Evolutionary conservation across 2,113 vertebrate genomes (phyloP).

Genomic region (Coracopsis vasa): DNA sequence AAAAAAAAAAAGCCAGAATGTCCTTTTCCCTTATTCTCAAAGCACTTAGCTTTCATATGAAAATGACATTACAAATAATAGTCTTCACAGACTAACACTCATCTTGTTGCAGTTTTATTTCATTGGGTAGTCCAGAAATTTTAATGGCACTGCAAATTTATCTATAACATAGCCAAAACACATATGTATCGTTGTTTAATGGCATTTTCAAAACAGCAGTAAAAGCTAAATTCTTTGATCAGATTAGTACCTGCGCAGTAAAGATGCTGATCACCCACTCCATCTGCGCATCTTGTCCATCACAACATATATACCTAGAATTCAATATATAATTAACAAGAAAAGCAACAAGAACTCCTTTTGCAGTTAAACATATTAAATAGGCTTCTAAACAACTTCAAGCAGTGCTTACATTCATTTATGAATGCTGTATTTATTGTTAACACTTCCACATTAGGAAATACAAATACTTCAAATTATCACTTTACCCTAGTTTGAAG

Average conservation of each 20-base stretch:
- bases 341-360: not conserved
- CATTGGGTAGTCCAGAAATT: not conserved
- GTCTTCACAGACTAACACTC: not conserved
- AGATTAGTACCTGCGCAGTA: conserved; percentile 81
- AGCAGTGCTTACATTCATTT: not conserved
- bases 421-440: not conserved
- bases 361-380: not conserved
- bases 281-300: conserved; percentile 81
- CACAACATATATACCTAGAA: conserved; percentile 90
- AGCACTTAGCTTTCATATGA: not conserved
- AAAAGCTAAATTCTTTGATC: not conserved
- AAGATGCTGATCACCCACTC: conserved; percentile 89
- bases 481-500: not conserved
- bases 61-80: not conserved
- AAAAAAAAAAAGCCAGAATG: not conserved
- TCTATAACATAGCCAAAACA: not conserved
- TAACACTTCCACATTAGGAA: not conserved
- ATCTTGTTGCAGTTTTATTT: not conserved
- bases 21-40: not conserved
- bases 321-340: not conserved
- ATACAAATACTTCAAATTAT: not conserved
- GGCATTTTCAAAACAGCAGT: not conserved
- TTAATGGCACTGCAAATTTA: not conserved
- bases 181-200: not conserved
- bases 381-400: not conserved